Evolutionary conservation across 2,113 vertebrate genomes (phyloP).

Genomic region (Oenanthe oenanthe): DNA sequence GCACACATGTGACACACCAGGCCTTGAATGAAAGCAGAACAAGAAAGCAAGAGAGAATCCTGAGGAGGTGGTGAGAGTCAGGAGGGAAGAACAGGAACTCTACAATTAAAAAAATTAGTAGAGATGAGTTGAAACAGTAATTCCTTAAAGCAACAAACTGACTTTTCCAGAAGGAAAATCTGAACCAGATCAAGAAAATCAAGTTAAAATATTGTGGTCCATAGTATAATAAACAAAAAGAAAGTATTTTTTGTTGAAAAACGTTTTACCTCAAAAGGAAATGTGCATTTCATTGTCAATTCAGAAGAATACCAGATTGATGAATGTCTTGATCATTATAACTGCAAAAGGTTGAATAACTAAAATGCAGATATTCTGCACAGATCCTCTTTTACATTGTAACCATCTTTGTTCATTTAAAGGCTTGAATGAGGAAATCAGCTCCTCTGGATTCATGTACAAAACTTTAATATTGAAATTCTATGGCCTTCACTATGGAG

Average conservation of each 20-base stretch:
- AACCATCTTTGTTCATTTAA: not conserved
- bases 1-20: slow-evolving; percentile 34
- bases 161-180: slow-evolving; percentile 20
- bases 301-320: not conserved
- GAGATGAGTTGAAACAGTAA: not conserved
- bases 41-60: slow-evolving; percentile 49
- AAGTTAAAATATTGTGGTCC: not conserved
- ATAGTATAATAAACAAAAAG: not conserved
- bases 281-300: not conserved
- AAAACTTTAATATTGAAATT: not conserved
- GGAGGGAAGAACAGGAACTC: not conserved
- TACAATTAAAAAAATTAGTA: slow-evolving; percentile 31
- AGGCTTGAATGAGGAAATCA: not conserved
- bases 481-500: not conserved
- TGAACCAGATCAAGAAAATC: not conserved
- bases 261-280: not conserved
- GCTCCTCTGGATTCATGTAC: not conserved
- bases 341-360: not conserved
- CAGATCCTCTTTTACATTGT: not conserved
- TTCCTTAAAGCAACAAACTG: not conserved
- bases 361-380: not conserved
- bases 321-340: not conserved
- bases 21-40: not conserved
- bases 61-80: not conserved
- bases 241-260: not conserved